phyloP scores from a whole-genome alignment of 2,797 vertebrate species.

The Pangasius mekongensis region DNA sequence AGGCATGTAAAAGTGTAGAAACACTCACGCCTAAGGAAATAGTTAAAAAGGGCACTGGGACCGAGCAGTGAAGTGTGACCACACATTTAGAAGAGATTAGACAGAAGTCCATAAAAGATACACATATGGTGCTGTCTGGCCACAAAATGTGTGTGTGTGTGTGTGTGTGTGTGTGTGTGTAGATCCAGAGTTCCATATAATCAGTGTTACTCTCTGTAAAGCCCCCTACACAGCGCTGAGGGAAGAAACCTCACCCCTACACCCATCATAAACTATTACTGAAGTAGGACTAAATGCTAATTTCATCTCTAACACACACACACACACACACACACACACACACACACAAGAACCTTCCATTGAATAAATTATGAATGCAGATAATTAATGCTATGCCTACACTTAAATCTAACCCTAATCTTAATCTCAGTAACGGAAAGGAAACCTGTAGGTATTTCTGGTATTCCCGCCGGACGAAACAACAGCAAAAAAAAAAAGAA shows the following conservation, averaged over 20 bases:
- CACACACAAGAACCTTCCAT: neutral
- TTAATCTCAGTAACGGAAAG: neutral
- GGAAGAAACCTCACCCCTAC: neutral
- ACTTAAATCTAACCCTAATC: neutral
- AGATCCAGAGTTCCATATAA: conserved; percentile 17
- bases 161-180: neutral
- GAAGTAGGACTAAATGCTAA: neutral
- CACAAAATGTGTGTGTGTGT: conserved; percentile 7
- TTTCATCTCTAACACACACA: neutral
- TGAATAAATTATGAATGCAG: neutral
- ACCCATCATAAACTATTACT: neutral
- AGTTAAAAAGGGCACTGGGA: conserved; percentile 17
- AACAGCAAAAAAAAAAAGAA: neutral
- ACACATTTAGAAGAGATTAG: conserved; percentile 41
- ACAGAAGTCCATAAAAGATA: conserved; percentile 36
- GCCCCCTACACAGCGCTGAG: neutral
- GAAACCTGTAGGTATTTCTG: neutral
- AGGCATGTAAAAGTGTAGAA: neutral
- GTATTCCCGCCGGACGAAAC: neutral
- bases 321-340: neutral
- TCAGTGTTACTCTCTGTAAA: conserved; percentile 16
- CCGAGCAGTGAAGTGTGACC: conserved; percentile 30
- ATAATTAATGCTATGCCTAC: neutral
- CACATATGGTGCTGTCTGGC: conserved; percentile 32
- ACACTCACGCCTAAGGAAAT: neutral